Conservation (phyloP, 2,797 vertebrate genomes). For the Lindbergichthys nudifrons region DNA sequence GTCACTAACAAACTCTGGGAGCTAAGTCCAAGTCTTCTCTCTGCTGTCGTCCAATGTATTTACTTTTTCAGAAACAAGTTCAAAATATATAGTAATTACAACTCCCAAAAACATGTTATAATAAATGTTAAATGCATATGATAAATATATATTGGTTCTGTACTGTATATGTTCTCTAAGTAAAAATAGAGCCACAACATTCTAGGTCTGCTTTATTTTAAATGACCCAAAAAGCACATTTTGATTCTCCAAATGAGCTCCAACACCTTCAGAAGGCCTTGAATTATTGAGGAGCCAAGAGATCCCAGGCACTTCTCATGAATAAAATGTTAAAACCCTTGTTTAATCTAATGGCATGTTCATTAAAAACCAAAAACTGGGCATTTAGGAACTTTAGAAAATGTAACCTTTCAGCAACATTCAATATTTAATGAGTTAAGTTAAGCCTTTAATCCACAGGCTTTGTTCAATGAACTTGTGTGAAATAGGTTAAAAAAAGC, state of each 20-base stretch:
- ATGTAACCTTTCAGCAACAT: conserved; percentile 75
- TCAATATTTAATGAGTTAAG: conserved; percentile 75
- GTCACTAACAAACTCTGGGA: conserved; percentile 12
- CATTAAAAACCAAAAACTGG: conserved; percentile 74
- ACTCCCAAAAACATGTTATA: conserved; percentile 1
- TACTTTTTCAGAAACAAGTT: conserved; percentile 20
- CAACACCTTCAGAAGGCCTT: conserved; percentile 75
- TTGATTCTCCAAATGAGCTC: conserved; percentile 69
- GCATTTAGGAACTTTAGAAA: conserved; percentile 70
- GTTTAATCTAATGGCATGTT: conserved; percentile 76
- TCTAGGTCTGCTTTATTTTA: conserved; percentile 41
- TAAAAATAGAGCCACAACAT: conserved; percentile 31
- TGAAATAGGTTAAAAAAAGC: conserved; percentile 39
- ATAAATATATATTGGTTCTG: conserved; percentile 1
- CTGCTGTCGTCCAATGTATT: neutral
- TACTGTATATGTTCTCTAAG: conserved; percentile 11
- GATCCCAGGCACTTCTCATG: conserved; percentile 69
- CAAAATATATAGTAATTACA: conserved; percentile 30
- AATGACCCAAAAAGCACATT: conserved; percentile 61
- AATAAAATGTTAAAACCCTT: conserved; percentile 76
- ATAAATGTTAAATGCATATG: neutral
- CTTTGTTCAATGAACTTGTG: conserved; percentile 69
- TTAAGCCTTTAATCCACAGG: conserved; percentile 64
- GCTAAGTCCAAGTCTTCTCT: conserved; percentile 18
- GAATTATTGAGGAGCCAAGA: conserved; percentile 79